phyloP scores from a whole-genome alignment of 2,113 vertebrate species.

The Rattus norvegicus region DNA sequence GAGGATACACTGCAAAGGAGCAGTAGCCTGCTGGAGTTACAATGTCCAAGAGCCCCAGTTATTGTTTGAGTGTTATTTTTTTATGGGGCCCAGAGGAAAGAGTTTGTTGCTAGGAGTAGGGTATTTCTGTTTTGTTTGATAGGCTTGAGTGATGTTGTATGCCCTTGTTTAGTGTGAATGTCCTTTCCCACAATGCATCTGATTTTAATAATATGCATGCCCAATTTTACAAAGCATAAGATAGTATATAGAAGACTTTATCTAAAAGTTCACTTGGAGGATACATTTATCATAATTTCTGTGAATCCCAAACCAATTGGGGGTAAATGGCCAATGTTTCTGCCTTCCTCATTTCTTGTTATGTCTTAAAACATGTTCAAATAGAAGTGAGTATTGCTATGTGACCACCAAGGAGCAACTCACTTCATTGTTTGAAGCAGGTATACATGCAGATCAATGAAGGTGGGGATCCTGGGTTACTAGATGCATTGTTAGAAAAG shows the following conservation, averaged over 20 bases:
- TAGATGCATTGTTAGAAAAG: not conserved
- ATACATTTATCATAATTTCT: not conserved
- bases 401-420: not conserved
- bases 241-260: not conserved
- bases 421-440: not conserved
- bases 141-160: too few relatives aligned
- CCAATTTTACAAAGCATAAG: not conserved
- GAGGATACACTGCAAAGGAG: not conserved
- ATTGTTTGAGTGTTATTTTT: not conserved
- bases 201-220: not conserved
- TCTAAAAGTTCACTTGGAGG: not conserved
- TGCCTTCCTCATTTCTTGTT: not conserved
- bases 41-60: not conserved
- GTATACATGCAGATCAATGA: accelerated
- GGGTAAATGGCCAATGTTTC: not conserved
- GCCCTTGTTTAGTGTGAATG: not conserved
- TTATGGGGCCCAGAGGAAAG: not conserved
- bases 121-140: not conserved
- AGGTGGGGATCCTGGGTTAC: not conserved
- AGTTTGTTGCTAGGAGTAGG: not conserved
- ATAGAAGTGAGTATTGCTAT: not conserved
- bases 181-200: too few relatives aligned
- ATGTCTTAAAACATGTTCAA: not conserved
- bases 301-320: not conserved
- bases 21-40: too few relatives aligned